phyloP scores from a whole-genome alignment of 2,888 invertebrate species.

The Anarsia innoxiella region DNA sequence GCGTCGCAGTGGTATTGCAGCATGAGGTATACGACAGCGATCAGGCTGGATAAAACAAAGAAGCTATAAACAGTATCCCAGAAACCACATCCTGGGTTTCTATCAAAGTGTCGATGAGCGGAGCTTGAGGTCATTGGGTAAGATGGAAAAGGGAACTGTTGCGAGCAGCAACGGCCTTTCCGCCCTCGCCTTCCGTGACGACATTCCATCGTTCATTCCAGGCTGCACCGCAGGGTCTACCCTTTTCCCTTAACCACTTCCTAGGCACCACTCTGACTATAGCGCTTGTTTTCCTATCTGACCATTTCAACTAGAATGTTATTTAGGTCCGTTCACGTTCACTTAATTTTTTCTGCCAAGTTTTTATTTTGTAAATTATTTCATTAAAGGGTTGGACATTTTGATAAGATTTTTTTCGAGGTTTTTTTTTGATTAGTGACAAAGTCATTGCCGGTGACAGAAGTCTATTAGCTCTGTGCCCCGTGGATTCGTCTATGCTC shows the following conservation, averaged over 20 bases:
- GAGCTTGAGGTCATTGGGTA: constrained; percentile 24
- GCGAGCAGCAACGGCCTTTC: constrained; percentile 29
- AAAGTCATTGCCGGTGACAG: too few species aligned
- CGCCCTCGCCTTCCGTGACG: constrained; percentile 35
- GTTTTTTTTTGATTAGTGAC: too few species aligned
- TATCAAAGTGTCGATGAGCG: constrained; percentile 28
- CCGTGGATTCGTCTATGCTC: too few species aligned
- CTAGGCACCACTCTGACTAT: constrained; percentile 10
- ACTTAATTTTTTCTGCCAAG: too few species aligned
- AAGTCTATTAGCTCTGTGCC: too few species aligned
- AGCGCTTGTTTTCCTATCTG: background rate
- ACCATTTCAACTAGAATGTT: background rate
- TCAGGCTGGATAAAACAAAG: constrained; percentile 37
- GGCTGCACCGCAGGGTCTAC: constrained; percentile 17
- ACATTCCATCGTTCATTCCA: too few species aligned
- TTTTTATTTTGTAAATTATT: too few species aligned
- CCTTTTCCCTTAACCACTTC: constrained; percentile 2
- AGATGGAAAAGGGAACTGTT: constrained; percentile 6
- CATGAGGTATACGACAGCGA: constrained; percentile 44
- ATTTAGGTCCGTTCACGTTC: background rate
- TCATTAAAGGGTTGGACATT: too few species aligned
- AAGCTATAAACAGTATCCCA: too few species aligned
- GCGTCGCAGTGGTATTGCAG: constrained; percentile 44
- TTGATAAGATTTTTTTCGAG: too few species aligned
- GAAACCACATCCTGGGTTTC: too few species aligned